Base-by-base conservation (phyloP, 2,113 vertebrate species). In the Regulus satrapa region DNA sequence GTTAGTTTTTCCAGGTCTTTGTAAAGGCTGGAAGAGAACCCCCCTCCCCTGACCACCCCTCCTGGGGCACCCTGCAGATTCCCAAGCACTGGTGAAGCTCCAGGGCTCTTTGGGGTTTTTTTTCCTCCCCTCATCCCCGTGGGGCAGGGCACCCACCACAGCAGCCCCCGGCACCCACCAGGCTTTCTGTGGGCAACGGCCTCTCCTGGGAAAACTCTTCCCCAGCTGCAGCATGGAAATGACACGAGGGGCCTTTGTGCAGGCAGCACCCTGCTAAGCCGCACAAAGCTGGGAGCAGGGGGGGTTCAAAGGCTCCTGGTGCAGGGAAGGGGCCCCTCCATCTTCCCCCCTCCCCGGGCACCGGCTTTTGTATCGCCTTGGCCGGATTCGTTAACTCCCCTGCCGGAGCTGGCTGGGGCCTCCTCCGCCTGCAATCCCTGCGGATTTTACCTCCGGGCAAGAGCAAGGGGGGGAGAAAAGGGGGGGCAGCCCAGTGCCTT, bases 361-460 rank as follows among this genome's bases (percentile, higher is more conserved):
- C 49, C 5, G 10, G 96, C 97, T 97, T 98, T 97, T 97, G 96
- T 97, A 94, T 95, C 6, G 92, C 75, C 86, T 95, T 89, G 95
- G 92, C 85, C 36, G 32, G 95, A 96, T 97, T 97, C 56, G 75
- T 86, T 95, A 97, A 78, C 96, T 96, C 93, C 95, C 88, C 91
- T 97, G 89, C 78, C 3, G 18, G 84, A 94, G 94, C 92, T 75
- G 92, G 93, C 91, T 78, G 93, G 93, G 84, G 92, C 94, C 94
- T 96, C 96, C 94, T 93, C 68, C 2, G 72, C 89, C 92, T 92
- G 86, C 95, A 94, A 95, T 94, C 91, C 92, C 95, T 94, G 74
- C 32, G 82, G 95, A 96, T 96, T 97, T 96, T 90, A 97, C 96
- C 97, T 93, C 89, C 73, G 34, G 97, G 97, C 95, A 92, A 96